phyloP scores from a whole-genome alignment of 2,797 vertebrate genomes.

The Karalla daura region DNA sequence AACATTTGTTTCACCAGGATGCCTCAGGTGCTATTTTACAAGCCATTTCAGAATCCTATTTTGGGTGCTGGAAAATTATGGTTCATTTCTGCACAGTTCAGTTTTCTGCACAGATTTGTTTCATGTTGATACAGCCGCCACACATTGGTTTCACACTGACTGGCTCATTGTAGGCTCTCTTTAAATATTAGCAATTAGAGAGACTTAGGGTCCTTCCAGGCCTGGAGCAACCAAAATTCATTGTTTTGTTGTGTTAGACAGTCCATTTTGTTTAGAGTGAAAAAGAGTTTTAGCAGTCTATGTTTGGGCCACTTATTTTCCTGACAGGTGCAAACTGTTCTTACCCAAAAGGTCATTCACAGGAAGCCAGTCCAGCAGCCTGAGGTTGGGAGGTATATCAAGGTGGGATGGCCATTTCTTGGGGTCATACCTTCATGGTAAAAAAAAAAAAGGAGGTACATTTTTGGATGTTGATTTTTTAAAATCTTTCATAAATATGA shows the following conservation, averaged over 20 bases:
- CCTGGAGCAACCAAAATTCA: constrained; percentile 8
- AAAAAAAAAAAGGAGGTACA: constrained; percentile 2
- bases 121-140: too few relatives aligned
- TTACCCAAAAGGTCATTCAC: constrained; percentile 78
- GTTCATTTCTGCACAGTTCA: too few relatives aligned
- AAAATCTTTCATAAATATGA: neutral
- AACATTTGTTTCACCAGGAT: too few relatives aligned
- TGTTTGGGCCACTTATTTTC: constrained; percentile 1
- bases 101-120: too few relatives aligned
- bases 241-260: constrained; percentile 1
- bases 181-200: neutral
- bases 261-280: neutral
- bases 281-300: neutral
- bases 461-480: neutral
- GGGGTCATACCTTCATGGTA: constrained; percentile 58
- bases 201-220: neutral
- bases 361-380: constrained; percentile 71
- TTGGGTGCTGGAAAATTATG: too few relatives aligned
- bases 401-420: constrained; percentile 70
- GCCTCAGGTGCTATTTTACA: too few relatives aligned
- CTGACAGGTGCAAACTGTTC: neutral
- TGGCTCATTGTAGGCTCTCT: too few relatives aligned
- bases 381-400: constrained; percentile 68
- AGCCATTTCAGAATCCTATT: too few relatives aligned
- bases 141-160: too few relatives aligned